Percentiles rank a stretch among this genome's conserved stretches.
Evolutionary conservation across 2,888 invertebrate genomes (phyloP).

Genomic region (Xanthorhoe spadicearia): DNA sequence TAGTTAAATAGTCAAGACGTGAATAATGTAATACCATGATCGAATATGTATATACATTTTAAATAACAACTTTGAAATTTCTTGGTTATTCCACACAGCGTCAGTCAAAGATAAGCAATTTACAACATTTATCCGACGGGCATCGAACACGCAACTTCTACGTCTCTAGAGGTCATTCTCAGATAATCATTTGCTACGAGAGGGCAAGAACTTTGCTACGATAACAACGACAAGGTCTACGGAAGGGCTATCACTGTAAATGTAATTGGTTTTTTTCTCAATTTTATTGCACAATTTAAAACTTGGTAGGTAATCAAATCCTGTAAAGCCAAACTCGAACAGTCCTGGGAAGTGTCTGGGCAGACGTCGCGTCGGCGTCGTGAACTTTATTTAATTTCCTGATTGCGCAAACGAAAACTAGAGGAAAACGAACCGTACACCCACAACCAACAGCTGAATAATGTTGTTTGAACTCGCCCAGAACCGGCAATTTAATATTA

Average conservation of each 20-base stretch:
- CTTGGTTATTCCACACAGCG: too few relatives aligned
- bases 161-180: neutral
- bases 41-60: too few relatives aligned
- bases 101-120: too few relatives aligned
- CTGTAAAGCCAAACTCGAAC: slow-evolving; percentile 39
- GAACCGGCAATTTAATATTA: slow-evolving; percentile 58
- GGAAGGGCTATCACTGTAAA: neutral
- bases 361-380: slow-evolving; percentile 49
- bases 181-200: slow-evolving; percentile 1
- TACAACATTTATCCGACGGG: too few relatives aligned
- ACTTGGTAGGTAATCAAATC: slow-evolving; percentile 32
- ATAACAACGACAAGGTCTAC: neutral
- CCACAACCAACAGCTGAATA: slow-evolving; percentile 47
- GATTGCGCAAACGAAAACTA: slow-evolving; percentile 68
- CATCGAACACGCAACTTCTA: too few relatives aligned
- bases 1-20: slow-evolving; percentile 1
- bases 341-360: slow-evolving; percentile 37
- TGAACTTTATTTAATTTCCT: slow-evolving; percentile 72
- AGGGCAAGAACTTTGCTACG: neutral
- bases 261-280: slow-evolving; percentile 14
- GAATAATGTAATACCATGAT: too few relatives aligned
- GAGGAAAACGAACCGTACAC: slow-evolving; percentile 52
- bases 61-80: neutral
- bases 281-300: slow-evolving; percentile 34
- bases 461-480: slow-evolving; percentile 58